Evolutionary conservation across 37 sponge, comb jelly and placozoan species (phyloP), one percentile per base, ranked within the genome.

Genomic region (Oopsacas minuta): DNA sequence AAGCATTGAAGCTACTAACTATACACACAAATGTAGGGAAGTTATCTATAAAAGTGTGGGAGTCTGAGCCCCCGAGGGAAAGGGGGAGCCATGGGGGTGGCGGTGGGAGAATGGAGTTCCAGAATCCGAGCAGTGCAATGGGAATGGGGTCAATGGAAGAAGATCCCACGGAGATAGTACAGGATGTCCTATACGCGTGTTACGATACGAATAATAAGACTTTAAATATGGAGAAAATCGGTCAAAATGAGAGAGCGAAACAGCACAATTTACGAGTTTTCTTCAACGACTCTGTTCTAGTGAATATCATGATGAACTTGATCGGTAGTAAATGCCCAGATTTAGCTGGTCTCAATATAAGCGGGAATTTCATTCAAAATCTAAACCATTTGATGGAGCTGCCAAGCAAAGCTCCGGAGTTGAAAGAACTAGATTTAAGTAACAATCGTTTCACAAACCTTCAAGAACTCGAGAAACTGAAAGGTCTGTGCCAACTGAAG

Each of bases 251-350:
- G 28, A 10, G 17, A 61, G 75, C 75, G 20, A 61, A 61, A n/a
- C 75, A 61, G 22, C 75, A 61, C 22, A 61, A 61, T 61, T 25
- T 61, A 10, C 75, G 75, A 7, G 75, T 10, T 12, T 61, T 61
- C 75, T 61, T 61, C 28, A n/a, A n/a, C 22, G 75, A n/a, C 28
- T 61, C 75, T 10, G 75, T 61, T 25, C 7, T 61, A n/a, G 75
- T 61, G 20, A 25, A 10, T 5, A 61, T 34, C 22, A 61, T 61
- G 75, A 7, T 61, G 75, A 61, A 61, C 28, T n/a, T 61, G 20
- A n/a, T 61, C 75, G 75, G 75, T 61, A n/a, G 28, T 34, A 61
- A 61, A 61, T 61, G 75, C 75, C 28, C 28, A 7, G 75, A 61
- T 61, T n/a, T 61, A 61, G 22, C 75, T 61, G 75, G 75, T 10